Percentiles rank a stretch among this genome's conserved stretches.
Evolutionary conservation across 2,888 invertebrate species (phyloP).

Genomic region (Charanyca ferruginea): DNA sequence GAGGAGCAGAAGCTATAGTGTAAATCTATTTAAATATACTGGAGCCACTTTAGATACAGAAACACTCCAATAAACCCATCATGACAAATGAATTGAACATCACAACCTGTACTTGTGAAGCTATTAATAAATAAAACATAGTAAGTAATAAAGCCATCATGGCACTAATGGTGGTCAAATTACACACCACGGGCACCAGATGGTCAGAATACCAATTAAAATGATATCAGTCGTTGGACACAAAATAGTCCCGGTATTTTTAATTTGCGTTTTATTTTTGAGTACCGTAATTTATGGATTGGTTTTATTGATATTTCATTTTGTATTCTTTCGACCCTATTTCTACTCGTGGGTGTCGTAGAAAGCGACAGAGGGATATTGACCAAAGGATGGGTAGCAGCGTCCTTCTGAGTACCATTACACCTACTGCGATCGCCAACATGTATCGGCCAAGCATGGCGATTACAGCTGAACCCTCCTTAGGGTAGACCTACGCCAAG

Average conservation of each 20-base stretch:
- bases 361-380: too few relatives aligned
- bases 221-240: conserved; percentile 61
- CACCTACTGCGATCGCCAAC: too few relatives aligned
- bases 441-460: too few relatives aligned
- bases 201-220: conserved; percentile 68
- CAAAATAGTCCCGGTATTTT: conserved; percentile 32
- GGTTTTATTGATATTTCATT: conserved; percentile 6
- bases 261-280: conserved; percentile 31
- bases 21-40: neutral
- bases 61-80: conserved; percentile 1
- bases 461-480: too few relatives aligned
- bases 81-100: conserved; percentile 42
- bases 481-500: too few relatives aligned
- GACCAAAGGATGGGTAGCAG: too few relatives aligned
- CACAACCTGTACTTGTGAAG: conserved; percentile 35
- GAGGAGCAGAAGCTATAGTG: too few relatives aligned
- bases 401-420: too few relatives aligned
- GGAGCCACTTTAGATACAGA: neutral
- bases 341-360: too few relatives aligned
- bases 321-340: neutral
- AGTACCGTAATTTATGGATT: conserved; percentile 31
- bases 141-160: conserved; percentile 66
- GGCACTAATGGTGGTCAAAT: conserved; percentile 69
- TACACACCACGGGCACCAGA: conserved; percentile 66
- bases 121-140: conserved; percentile 63